Evolutionary conservation across 2,113 vertebrate genomes (phyloP), one percentile per base, ranked within the genome.

Genomic region (Murina feae): DNA sequence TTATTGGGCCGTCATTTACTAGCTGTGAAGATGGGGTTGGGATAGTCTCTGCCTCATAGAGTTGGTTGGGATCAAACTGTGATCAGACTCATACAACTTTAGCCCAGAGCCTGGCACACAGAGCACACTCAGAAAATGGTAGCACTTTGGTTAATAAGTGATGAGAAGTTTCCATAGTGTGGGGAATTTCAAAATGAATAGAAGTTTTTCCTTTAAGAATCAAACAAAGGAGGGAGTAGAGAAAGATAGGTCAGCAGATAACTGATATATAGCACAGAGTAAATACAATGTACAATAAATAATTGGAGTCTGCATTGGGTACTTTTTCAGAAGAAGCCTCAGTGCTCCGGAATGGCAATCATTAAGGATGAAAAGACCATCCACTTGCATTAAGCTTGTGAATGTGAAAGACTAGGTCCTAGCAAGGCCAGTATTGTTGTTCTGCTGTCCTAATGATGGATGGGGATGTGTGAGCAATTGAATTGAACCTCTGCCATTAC

Each of bases 391-490:
- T 86, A 93, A 94, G 81, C 81, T 37, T 63, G 49, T 60, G n/a
- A 68, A 74, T 86, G 42, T 71, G 88, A 92, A 88, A 94, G 84
- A 49, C 35, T 23, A 72, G 85, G 88, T 66, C 90, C 53, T 42
- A 84, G 88, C 21, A 83, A 93, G 85, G 96, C 96, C 72, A 58
- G 35, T 0, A 12, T 47, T 66, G 14, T 90, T 95, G 49, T 89
- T 47, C 75, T 75, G 84, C 92, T 74, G 88, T 93, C 92, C 55
- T 91, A 37, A 42, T 96, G 96, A 97, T 93, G 94, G 82, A 97
- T 96, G 96, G 37, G 84, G 81, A 95, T 92, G 82, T 60, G 21
- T 44, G 53, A 96, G 69, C 90, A 93, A 96, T 83, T 90, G 90
- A 92, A 96, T 71, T 75, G 94, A 89, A 85, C 68, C 93, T 96